Conservation (phyloP, 1,140 invertebrate species). For the Psix sp. region DNA sequence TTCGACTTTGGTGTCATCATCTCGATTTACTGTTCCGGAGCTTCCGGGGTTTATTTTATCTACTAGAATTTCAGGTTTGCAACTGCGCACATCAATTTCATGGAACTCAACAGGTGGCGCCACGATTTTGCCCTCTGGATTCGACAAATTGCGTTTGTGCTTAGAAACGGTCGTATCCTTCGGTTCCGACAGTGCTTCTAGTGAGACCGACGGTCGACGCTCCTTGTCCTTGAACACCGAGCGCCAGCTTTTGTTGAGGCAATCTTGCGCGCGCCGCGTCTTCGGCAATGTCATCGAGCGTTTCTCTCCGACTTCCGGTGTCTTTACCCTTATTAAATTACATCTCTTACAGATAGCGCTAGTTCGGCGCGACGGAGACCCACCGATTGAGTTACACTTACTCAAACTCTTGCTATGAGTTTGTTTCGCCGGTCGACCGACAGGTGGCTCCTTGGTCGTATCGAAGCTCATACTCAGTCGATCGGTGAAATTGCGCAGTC, state of each 20-base stretch:
- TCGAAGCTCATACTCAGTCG: conserved; percentile 73
- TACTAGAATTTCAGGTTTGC: conserved; percentile 68
- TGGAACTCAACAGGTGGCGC: conserved; percentile 60
- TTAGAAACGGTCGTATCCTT: conserved; percentile 52
- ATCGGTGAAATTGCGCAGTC: conserved; percentile 71
- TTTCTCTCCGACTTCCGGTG: conserved; percentile 63
- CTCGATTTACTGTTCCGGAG: conserved; percentile 45
- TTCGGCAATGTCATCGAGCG: conserved; percentile 72
- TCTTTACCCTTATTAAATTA: conserved; percentile 64
- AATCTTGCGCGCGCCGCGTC: conserved; percentile 66
- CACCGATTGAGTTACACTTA: conserved; percentile 69
- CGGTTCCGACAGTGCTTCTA: conserved; percentile 66
- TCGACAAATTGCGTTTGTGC: conserved; percentile 69
- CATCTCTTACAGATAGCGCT: conserved; percentile 68
- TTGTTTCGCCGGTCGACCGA: conserved; percentile 61
- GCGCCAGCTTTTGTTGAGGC: conserved; percentile 71
- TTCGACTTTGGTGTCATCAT: conserved; percentile 69
- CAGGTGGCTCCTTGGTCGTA: conserved; percentile 66
- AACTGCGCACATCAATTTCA: conserved; percentile 66
- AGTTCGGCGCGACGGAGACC: conserved; percentile 25
- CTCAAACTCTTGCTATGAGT: conserved; percentile 59
- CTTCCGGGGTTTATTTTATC: conserved; percentile 61
- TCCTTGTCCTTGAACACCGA: conserved; percentile 73
- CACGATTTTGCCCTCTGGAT: conserved; percentile 67
- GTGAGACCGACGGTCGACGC: conserved; percentile 66